These are phyloP conservation scores for Drosophila quadrilineata DNA, from an alignment of 1,140 invertebrate species.

Conservation along the genomic window DNA sequence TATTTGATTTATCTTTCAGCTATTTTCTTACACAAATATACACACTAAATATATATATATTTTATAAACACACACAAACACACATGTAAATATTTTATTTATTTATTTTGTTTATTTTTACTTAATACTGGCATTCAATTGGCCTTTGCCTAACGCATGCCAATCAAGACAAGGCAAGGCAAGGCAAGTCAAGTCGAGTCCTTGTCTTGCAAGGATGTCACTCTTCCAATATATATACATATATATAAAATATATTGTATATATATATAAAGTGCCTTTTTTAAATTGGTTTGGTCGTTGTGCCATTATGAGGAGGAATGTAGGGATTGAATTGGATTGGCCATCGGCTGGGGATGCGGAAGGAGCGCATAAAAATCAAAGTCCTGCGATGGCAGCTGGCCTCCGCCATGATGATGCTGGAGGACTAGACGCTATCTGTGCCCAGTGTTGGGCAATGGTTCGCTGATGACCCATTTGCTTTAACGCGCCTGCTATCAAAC, in stretches of 20 bases:
- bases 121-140: constrained; percentile 5
- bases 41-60: too few species aligned
- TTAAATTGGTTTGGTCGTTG: constrained; percentile 45
- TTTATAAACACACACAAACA: too few species aligned
- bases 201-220: constrained; percentile 23
- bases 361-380: constrained; percentile 65
- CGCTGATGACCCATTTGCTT: constrained; percentile 75
- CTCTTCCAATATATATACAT: constrained; percentile 33
- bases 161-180: constrained; percentile 16
- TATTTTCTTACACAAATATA: too few species aligned
- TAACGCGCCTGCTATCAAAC: constrained; percentile 73
- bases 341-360: constrained; percentile 11
- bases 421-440: constrained; percentile 1
- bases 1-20: too few species aligned
- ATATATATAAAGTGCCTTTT: constrained; percentile 35
- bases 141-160: background rate
- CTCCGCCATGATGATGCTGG: background rate
- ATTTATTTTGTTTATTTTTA: constrained; percentile 8
- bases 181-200: background rate
- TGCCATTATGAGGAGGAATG: constrained; percentile 13
- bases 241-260: too few species aligned
- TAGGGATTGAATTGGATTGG: background rate
- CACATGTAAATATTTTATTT: background rate
- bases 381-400: constrained; percentile 29
- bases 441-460: constrained; percentile 52